Conservation (phyloP, 2,797 vertebrate genomes). For the Triplophysa bombifrons region DNA sequence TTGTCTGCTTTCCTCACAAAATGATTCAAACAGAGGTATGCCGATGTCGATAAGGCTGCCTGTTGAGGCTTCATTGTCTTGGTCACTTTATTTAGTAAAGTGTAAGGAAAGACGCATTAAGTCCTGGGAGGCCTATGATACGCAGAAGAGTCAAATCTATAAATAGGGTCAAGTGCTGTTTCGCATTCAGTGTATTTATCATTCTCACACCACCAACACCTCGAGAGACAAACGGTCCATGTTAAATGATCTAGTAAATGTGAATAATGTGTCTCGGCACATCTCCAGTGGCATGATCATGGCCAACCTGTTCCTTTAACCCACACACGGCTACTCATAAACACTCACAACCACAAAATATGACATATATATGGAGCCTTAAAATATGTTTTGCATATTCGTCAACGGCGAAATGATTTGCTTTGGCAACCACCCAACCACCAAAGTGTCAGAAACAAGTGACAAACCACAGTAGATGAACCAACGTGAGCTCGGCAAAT, state of each 20-base stretch:
- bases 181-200: slow-evolving; percentile 32
- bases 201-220: slow-evolving; percentile 36
- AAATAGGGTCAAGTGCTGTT: slow-evolving; percentile 34
- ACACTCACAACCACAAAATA: not conserved
- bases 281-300: slow-evolving; percentile 14
- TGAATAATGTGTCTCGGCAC: slow-evolving; percentile 43
- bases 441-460: too few relatives aligned
- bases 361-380: not conserved
- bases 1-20: not conserved
- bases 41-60: slow-evolving; percentile 22
- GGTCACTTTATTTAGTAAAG: slow-evolving; percentile 25
- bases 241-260: slow-evolving; percentile 42
- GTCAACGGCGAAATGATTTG: not conserved
- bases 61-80: slow-evolving; percentile 11
- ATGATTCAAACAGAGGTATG: not conserved
- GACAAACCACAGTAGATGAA: not conserved
- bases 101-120: not conserved
- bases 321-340: not conserved
- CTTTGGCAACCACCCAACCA: too few relatives aligned
- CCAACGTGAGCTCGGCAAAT: not conserved
- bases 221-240: slow-evolving; percentile 37
- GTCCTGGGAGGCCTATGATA: slow-evolving; percentile 27
- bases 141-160: slow-evolving; percentile 37
- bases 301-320: slow-evolving; percentile 5
- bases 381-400: not conserved